phyloP scores from a whole-genome alignment of 2,113 vertebrate genomes.

The Butastur rufipennis region DNA sequence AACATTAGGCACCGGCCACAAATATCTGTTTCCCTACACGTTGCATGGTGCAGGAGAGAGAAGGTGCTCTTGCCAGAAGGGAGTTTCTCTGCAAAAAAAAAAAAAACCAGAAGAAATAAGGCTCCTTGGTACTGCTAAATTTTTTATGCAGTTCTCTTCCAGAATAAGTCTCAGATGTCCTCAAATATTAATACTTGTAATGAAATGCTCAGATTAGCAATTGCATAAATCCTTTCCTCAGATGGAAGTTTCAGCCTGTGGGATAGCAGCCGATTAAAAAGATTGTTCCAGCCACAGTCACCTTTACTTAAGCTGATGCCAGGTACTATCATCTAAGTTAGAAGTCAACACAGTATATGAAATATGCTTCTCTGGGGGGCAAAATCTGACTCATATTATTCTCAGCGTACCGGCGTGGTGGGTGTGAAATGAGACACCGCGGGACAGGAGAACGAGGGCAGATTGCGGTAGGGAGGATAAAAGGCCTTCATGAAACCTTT shows the following conservation, averaged over 20 bases:
- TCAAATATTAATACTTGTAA: slow-evolving; percentile 41
- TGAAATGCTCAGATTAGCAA: slow-evolving; percentile 13
- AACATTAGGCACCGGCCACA: background rate
- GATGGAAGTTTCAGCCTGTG: background rate
- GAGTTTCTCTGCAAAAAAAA: background rate
- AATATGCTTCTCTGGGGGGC: background rate
- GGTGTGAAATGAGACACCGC: background rate
- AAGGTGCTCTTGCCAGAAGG: background rate
- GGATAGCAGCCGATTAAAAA: background rate
- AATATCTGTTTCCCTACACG: background rate
- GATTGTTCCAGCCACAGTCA: background rate
- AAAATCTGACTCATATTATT: background rate
- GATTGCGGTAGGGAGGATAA: background rate
- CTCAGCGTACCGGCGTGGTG: background rate
- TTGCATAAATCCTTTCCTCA: background rate
- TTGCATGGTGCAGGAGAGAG: background rate
- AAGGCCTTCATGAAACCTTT: background rate
- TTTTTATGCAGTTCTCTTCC: slow-evolving; percentile 14
- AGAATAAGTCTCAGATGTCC: slow-evolving; percentile 17
- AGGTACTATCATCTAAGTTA: background rate
- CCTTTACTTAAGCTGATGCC: background rate
- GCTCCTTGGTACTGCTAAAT: background rate
- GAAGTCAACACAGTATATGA: background rate
- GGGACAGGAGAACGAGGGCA: background rate
- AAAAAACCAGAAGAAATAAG: background rate